Evolutionary conservation across 64 coral and sea anemone genomes (phyloP), one percentile per base, ranked within the genome.

Genomic region (Trachythela sp.): DNA sequence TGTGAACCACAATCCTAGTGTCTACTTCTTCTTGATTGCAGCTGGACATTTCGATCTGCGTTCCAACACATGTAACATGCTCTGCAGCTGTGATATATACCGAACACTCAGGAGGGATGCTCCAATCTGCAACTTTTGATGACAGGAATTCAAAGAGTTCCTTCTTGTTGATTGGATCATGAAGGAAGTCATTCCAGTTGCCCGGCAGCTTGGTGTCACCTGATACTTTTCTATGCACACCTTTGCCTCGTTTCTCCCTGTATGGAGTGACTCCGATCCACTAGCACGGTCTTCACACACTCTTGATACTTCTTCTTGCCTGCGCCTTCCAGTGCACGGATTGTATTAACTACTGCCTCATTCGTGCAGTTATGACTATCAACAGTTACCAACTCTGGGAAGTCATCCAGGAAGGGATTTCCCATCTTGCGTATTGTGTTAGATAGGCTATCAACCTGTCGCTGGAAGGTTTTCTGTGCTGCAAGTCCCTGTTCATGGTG

Each of bases 321-420:
- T 70, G 85, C 11, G 41, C 45, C 22, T 36, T 85, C 50, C 37
- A 93, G 87, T 54, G 39, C 89, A 17, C 50, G 39, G 30, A 93
- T 33, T 52, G 68, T 85, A 54, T 89, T 84, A 33, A 88, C 22
- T 37, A 90, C 70, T 42, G 70, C 90, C 15, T n/a, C 60, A 26
- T 90, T 88, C 40, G 89, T 75, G 84, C 85, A 91, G 76, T 94
- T 88, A 26, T 88, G 84, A 85, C 27, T 91, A 70, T 94, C 56
- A n/a, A 93, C 29, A 9, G 88, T 93, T 24, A 89, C 88, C 41
- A 94, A 87, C 84, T 90, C 92, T 0, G 77, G 56, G 20, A 94
- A 90, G 71, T 94, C 92, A 48, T 94, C 92, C 43, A 83, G 51
- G 40, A 94, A 90, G 36, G 92, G 92, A 88, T 94, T 90, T 64